phyloP scores from a whole-genome alignment of 2,113 vertebrate genomes.

The Channa argus region DNA sequence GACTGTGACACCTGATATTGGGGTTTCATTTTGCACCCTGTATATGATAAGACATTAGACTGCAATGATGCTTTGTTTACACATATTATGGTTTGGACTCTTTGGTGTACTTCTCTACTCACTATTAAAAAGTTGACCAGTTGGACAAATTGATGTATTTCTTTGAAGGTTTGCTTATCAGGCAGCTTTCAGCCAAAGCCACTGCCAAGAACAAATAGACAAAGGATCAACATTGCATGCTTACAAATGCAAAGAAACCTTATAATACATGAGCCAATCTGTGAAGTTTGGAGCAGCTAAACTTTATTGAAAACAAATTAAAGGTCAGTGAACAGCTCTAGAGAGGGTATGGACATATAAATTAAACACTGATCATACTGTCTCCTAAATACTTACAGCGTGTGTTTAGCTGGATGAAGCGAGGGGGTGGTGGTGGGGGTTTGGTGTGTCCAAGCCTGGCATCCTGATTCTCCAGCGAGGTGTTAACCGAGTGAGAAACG shows the following conservation, averaged over 20 bases:
- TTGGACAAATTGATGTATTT: constrained; percentile 44
- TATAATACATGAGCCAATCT: constrained; percentile 30
- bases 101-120: constrained; percentile 1
- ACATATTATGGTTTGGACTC: neutral
- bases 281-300: constrained; percentile 10
- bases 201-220: constrained; percentile 49
- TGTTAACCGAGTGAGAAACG: constrained; percentile 79
- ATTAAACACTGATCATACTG: constrained; percentile 11
- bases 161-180: constrained; percentile 34
- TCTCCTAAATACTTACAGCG: constrained; percentile 47
- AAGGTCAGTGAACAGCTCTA: constrained; percentile 38
- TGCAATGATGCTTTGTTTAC: too few relatives aligned
- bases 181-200: constrained; percentile 39
- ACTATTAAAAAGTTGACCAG: constrained; percentile 39
- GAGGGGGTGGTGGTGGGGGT: constrained; percentile 13
- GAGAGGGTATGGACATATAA: constrained; percentile 7
- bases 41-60: too few relatives aligned
- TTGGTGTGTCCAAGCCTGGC: constrained; percentile 64
- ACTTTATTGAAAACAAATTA: constrained; percentile 37
- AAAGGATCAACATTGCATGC: constrained; percentile 47
- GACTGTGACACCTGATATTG: too few relatives aligned
- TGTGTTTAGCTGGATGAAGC: constrained; percentile 43
- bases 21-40: too few relatives aligned
- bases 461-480: constrained; percentile 68
- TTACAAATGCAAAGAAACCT: constrained; percentile 35